phyloP scores from a whole-genome alignment of 2,797 vertebrate species.

The Limosa lapponica region DNA sequence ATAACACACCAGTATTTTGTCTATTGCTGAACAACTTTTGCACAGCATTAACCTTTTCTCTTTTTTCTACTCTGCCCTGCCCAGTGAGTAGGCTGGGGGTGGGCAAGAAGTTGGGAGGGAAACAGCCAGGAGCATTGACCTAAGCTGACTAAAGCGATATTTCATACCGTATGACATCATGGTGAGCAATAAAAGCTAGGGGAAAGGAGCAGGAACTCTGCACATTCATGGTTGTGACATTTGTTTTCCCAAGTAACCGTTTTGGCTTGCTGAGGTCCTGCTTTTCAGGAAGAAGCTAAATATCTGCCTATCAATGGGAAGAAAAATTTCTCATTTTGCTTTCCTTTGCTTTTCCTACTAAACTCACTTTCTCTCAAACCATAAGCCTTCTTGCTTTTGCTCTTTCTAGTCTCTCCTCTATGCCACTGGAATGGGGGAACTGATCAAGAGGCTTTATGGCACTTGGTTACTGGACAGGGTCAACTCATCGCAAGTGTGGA shows the following conservation, averaged over 20 bases:
- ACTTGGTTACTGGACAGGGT: background rate
- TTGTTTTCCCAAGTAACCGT: background rate
- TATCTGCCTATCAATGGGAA: background rate
- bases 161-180: fast-evolving
- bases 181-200: background rate
- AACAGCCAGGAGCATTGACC: background rate
- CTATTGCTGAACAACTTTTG: background rate
- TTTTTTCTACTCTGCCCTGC: background rate
- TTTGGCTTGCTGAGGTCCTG: background rate
- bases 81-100: background rate
- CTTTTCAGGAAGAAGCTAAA: background rate
- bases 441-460: background rate
- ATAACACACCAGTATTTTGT: background rate
- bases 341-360: background rate
- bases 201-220: background rate
- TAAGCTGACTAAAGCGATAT: background rate
- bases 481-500: background rate
- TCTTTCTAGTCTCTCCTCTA: background rate
- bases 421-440: fast-evolving
- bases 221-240: background rate
- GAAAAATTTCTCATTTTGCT: background rate
- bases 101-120: background rate
- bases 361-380: background rate
- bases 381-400: background rate
- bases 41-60: background rate